Percentiles rank a stretch among this genome's conserved stretches.
These are phyloP conservation scores for Cygnus atratus DNA, from an alignment of 2,113 vertebrate species.

Conservation along the genomic window DNA sequence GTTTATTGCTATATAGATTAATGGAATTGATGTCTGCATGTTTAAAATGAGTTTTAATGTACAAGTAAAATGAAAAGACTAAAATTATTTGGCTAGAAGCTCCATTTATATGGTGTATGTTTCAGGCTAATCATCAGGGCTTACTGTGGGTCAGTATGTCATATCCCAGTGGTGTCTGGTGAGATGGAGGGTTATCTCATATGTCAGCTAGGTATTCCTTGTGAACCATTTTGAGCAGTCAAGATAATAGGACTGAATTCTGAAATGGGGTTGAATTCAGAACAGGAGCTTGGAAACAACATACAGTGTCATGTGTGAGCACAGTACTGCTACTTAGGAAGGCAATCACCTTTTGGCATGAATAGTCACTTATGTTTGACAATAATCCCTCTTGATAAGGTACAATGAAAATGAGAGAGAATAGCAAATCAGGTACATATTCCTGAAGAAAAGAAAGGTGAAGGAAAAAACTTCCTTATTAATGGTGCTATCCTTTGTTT, in stretches of 20 bases:
- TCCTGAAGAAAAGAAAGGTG: background rate
- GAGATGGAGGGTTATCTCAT: conserved; percentile 76
- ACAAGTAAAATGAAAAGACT: conserved; percentile 21
- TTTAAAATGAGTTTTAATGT: conserved; percentile 30
- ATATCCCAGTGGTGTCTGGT: conserved; percentile 76
- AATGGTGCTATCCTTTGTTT: background rate
- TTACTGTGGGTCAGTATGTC: conserved; percentile 77
- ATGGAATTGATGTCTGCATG: background rate
- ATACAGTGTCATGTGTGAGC: background rate
- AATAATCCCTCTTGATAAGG: conserved; percentile 39
- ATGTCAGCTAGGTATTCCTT: conserved; percentile 76
- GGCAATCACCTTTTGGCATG: conserved; percentile 54
- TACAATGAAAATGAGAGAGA: conserved; percentile 39
- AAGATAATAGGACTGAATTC: conserved; percentile 76
- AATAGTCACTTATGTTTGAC: conserved; percentile 17
- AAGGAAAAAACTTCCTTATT: background rate
- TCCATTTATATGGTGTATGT: conserved; percentile 55
- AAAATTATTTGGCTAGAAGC: conserved; percentile 47
- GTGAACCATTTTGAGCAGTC: conserved; percentile 71
- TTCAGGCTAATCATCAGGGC: conserved; percentile 77
- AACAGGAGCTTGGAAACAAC: conserved; percentile 53
- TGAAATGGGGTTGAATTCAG: conserved; percentile 69
- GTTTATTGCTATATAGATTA: conserved; percentile 4
- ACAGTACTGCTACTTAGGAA: background rate
- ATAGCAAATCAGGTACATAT: background rate